These are phyloP conservation scores for Xyliphius kryptos DNA, from an alignment of 2,113 vertebrate genomes.

Conservation along the genomic window DNA sequence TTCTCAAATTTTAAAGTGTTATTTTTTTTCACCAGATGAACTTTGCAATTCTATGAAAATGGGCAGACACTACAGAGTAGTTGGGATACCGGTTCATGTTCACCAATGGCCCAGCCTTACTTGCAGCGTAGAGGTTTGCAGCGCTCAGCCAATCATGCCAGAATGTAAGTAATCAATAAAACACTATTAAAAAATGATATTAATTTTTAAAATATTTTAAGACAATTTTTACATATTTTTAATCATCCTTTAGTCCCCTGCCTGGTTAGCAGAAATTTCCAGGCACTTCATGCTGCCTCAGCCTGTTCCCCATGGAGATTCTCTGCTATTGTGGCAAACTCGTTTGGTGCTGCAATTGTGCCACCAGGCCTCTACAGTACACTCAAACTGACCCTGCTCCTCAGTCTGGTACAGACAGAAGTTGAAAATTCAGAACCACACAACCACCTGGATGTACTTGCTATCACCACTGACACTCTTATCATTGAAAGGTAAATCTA, in stretches of 20 bases:
- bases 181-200: too few species aligned
- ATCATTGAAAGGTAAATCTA: conserved; percentile 80
- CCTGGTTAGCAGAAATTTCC: conserved; percentile 67
- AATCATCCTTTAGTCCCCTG: conserved; percentile 62
- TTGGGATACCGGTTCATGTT: conserved; percentile 84
- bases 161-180: conserved; percentile 76
- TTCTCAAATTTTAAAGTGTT: too few species aligned
- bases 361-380: conserved; percentile 81
- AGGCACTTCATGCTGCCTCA: conserved; percentile 67
- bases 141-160: conserved; percentile 62
- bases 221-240: too few species aligned
- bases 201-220: too few species aligned
- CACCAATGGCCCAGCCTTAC: conserved; percentile 71
- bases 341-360: conserved; percentile 77
- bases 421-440: conserved; percentile 55
- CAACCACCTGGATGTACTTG: conserved; percentile 79
- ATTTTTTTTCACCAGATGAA: conserved; percentile 81
- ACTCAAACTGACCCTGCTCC: conserved; percentile 79
- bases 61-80: conserved; percentile 79
- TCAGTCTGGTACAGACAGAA: conserved; percentile 83
- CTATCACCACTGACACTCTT: conserved; percentile 72
- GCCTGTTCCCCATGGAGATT: conserved; percentile 81
- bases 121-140: conserved; percentile 82
- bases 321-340: conserved; percentile 74
- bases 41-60: conserved; percentile 82